Percentiles rank a stretch among this genome's conserved stretches.
phyloP scores from a whole-genome alignment of 2,113 vertebrate species.

The Caracal caracal region DNA sequence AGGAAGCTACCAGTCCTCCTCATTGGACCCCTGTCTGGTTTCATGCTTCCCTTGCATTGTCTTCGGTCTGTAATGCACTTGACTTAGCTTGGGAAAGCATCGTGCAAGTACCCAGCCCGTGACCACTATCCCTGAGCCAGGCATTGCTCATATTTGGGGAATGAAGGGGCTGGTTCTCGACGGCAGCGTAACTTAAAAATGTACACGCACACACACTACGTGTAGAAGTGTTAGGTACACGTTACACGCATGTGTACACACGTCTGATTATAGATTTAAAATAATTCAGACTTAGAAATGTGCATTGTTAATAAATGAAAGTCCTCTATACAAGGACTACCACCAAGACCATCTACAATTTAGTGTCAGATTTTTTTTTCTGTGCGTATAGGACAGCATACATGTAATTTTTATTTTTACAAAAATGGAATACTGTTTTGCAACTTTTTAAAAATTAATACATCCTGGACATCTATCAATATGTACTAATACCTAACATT shows the following conservation, averaged over 20 bases:
- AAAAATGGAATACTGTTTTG: slow-evolving; percentile 7
- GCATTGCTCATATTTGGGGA: neutral
- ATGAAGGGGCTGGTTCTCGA: neutral
- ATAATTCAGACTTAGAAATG: neutral
- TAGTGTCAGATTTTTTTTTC: neutral
- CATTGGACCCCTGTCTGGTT: neutral
- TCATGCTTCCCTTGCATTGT: neutral
- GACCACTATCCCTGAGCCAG: neutral
- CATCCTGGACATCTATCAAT: neutral
- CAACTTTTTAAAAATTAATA: neutral
- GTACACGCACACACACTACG: rapidly evolving
- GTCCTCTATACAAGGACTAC: neutral
- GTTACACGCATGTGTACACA: neutral
- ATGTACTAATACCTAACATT: neutral
- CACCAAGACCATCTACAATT: neutral
- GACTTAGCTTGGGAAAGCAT: neutral
- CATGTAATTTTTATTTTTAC: neutral
- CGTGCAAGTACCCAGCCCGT: neutral
- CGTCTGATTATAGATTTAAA: neutral
- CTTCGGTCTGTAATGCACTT: neutral
- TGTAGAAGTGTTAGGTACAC: neutral
- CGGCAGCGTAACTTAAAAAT: neutral
- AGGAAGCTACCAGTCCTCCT: neutral
- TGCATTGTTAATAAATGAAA: neutral
- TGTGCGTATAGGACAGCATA: neutral